Conservation (phyloP, 2,113 vertebrate genomes). For the Amazona guildingii region DNA sequence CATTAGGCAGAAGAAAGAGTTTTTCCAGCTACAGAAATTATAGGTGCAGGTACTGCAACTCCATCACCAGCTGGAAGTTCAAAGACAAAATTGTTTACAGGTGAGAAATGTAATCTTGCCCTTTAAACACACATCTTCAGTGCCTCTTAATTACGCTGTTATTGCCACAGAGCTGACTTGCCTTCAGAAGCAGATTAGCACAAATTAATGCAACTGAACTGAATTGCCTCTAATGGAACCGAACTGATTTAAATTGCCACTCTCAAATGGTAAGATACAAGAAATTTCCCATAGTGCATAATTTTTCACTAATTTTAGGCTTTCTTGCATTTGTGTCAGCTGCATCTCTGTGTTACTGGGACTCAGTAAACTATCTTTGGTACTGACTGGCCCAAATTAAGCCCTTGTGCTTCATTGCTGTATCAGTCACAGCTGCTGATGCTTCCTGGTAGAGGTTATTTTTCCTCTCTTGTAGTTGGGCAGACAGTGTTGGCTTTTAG, state of each 20-base stretch:
- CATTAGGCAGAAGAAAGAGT: not conserved
- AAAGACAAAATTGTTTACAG: not conserved
- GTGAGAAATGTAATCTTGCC: not conserved
- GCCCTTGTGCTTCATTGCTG: not conserved
- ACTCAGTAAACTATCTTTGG: not conserved
- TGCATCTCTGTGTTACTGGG: not conserved
- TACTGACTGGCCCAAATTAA: not conserved
- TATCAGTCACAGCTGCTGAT: not conserved
- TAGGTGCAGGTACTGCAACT: not conserved
- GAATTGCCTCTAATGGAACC: not conserved
- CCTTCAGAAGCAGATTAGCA: not conserved
- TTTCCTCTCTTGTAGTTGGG: fast-evolving
- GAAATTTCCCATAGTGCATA: not conserved
- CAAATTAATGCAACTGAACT: not conserved
- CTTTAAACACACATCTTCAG: not conserved
- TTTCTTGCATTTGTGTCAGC: not conserved
- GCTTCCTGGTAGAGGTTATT: not conserved
- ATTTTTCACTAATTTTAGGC: not conserved
- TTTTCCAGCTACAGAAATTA: not conserved
- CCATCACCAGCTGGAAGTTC: not conserved
- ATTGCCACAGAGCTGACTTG: not conserved
- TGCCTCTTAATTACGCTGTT: not conserved
- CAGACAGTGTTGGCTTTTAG: fast-evolving
- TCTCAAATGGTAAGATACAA: not conserved
- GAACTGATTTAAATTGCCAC: not conserved